Conservation (phyloP, 2,797 vertebrate species). For the Okamejei kenojei region DNA sequence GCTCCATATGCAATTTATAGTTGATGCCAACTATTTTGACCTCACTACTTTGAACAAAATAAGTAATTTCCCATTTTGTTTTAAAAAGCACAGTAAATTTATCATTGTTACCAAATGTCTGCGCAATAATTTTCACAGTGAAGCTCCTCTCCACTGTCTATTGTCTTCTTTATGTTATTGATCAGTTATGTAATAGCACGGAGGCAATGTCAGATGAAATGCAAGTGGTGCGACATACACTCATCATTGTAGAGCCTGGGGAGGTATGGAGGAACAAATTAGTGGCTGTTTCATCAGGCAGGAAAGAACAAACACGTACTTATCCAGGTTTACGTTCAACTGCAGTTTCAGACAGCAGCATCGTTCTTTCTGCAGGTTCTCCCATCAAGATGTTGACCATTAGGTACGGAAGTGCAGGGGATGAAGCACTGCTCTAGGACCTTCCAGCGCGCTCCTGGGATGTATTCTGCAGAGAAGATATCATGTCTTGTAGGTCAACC, state of each 20-base stretch:
- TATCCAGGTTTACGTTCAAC: constrained; percentile 95
- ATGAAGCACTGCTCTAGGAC: constrained; percentile 51
- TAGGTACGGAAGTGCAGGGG: constrained; percentile 81
- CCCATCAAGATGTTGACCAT: constrained; percentile 71
- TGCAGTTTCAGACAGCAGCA: constrained; percentile 84
- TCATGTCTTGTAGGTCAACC: constrained; percentile 93
- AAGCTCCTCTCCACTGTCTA: too few relatives aligned
- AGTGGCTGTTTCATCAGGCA: too few relatives aligned
- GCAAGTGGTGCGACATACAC: too few relatives aligned
- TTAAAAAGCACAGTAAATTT: neutral
- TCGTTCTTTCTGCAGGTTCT: constrained; percentile 80
- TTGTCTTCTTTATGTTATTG: too few relatives aligned
- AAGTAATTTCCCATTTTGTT: neutral
- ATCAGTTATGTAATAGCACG: too few relatives aligned
- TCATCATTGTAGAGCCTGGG: too few relatives aligned
- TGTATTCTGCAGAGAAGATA: constrained; percentile 80
- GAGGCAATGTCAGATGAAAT: too few relatives aligned
- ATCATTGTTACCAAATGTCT: neutral
- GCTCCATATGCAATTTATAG: neutral
- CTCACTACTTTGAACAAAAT: neutral
- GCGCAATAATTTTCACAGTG: too few relatives aligned
- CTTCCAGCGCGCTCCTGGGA: constrained; percentile 56
- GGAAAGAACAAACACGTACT: constrained; percentile 52
- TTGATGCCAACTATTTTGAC: neutral
- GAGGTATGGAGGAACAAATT: too few relatives aligned